Evolutionary conservation across 2,797 vertebrate species (phyloP).

Genomic region (Emys orbicularis): DNA sequence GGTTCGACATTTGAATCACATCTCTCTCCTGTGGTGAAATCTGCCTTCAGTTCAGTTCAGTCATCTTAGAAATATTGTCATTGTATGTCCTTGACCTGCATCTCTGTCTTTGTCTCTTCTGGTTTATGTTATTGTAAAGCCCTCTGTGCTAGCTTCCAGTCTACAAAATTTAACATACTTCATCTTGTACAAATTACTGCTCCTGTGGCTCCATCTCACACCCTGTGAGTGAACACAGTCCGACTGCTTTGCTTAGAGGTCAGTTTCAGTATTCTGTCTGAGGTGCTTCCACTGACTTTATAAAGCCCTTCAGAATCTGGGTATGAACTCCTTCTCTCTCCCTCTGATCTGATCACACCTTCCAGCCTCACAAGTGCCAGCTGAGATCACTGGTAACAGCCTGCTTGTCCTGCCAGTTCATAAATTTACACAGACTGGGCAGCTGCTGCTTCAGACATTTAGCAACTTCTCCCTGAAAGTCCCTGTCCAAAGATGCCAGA

Average conservation of each 20-base stretch:
- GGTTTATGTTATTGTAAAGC: not conserved
- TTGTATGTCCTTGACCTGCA: not conserved
- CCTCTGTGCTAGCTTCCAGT: not conserved
- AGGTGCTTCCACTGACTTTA: not conserved
- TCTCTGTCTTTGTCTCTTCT: not conserved
- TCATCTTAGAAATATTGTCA: not conserved
- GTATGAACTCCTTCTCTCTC: not conserved
- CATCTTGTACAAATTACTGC: not conserved
- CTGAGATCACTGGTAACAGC: not conserved
- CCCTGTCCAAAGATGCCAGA: slow-evolving; percentile 30
- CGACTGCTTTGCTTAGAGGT: not conserved
- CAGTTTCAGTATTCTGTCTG: not conserved
- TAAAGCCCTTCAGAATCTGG: slow-evolving; percentile 1
- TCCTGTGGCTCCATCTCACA: not conserved
- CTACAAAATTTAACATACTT: not conserved
- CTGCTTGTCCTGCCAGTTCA: slow-evolving; percentile 24
- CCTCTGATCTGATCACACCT: not conserved
- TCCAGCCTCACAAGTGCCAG: not conserved
- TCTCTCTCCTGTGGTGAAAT: not conserved
- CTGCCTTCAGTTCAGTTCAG: not conserved
- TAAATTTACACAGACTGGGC: slow-evolving; percentile 46
- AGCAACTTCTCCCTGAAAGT: slow-evolving; percentile 23
- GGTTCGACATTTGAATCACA: not conserved
- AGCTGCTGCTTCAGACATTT: slow-evolving; percentile 37
- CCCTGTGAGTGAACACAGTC: not conserved